Evolutionary conservation across 1,140 invertebrate genomes (phyloP), one percentile per base, ranked within the genome.

Genomic region (Hylaeus anthracinus): DNA sequence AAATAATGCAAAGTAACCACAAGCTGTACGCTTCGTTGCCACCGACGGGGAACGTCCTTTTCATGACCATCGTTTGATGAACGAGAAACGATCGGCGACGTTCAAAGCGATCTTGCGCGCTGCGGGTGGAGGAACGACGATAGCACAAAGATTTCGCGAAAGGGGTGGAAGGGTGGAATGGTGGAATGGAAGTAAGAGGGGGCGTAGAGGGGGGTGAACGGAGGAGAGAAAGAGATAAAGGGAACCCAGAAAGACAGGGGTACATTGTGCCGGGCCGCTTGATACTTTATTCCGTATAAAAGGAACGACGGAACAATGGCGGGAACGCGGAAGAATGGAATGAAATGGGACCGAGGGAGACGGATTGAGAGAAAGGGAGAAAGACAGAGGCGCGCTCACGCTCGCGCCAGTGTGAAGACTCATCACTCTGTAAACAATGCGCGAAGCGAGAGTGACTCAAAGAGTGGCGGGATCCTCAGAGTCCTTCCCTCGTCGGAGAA

Each of bases 251-350:
- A 88, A 88, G 86, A 87, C 86, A 88, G 90, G 88, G 89, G 90
- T 88, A 91, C 90, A 92, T 92, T 92, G 91, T 92, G 91, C 90
- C 86, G 85, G 87, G 89, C 88, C 88, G 90, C 90, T 91, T 91
- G 92, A 92, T 92, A 92, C 91, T 92, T 92, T 92, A 92, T 92
- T 92, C 91, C 88, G 89, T 92, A 91, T 91, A 92, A 92, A 88
- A 92, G 90, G 90, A 92, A 91, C 88, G 88, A 77, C 87, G 82
- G 90, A 92, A 92, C 90, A 92, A 92, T 92, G 90, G 89, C 87
- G 88, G 87, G 88, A 91, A 92, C 88, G 89, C 90, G 90, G 88
- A 92, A 92, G 90, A 92, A 92, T 92, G 90, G 91, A 92, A 91
- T 90, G 88, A 88, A 90, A 90, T 90, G 90, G 89, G 88, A 89